These are phyloP conservation scores for Gadopsis bispinosus DNA, from an alignment of 2,797 vertebrate species.

Conservation along the genomic window DNA sequence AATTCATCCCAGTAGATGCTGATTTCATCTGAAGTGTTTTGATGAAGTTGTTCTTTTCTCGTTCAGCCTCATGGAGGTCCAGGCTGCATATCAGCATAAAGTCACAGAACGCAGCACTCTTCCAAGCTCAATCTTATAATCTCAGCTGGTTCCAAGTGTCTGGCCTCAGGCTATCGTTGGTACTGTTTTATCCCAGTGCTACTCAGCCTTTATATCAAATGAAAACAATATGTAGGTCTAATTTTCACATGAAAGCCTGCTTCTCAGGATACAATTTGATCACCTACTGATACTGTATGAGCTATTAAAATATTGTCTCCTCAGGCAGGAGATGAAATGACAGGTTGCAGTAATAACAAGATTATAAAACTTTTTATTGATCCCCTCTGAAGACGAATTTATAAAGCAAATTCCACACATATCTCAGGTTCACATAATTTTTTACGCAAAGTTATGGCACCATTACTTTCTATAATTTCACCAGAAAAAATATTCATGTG, in stretches of 20 bases:
- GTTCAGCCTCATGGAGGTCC: slow-evolving; percentile 1
- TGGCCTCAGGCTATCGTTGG: slow-evolving; percentile 36
- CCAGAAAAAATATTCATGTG: slow-evolving; percentile 75
- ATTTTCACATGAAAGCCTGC: slow-evolving; percentile 11
- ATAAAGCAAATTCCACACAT: slow-evolving; percentile 81
- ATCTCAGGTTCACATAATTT: slow-evolving; percentile 72
- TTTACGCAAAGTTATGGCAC: slow-evolving; percentile 78
- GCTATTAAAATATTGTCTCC: slow-evolving; percentile 25
- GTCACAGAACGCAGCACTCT: slow-evolving; percentile 26
- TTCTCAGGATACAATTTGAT: slow-evolving; percentile 24
- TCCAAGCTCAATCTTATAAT: slow-evolving; percentile 32
- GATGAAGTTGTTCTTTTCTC: slow-evolving; percentile 38
- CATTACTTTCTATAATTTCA: slow-evolving; percentile 76
- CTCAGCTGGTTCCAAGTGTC: slow-evolving; percentile 38
- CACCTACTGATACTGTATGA: not conserved
- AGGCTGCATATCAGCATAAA: slow-evolving; percentile 29
- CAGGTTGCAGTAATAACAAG: slow-evolving; percentile 78
- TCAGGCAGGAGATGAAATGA: slow-evolving; percentile 67
- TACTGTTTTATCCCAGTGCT: slow-evolving; percentile 23
- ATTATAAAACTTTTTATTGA: slow-evolving; percentile 84
- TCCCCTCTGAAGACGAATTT: slow-evolving; percentile 79
- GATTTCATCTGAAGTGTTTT: slow-evolving; percentile 37
- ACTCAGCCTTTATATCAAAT: slow-evolving; percentile 18
- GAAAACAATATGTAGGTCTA: slow-evolving; percentile 43
- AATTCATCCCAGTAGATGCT: slow-evolving; percentile 27